Conservation (phyloP, 2,113 vertebrate genomes). For the Aramus guarauna region DNA sequence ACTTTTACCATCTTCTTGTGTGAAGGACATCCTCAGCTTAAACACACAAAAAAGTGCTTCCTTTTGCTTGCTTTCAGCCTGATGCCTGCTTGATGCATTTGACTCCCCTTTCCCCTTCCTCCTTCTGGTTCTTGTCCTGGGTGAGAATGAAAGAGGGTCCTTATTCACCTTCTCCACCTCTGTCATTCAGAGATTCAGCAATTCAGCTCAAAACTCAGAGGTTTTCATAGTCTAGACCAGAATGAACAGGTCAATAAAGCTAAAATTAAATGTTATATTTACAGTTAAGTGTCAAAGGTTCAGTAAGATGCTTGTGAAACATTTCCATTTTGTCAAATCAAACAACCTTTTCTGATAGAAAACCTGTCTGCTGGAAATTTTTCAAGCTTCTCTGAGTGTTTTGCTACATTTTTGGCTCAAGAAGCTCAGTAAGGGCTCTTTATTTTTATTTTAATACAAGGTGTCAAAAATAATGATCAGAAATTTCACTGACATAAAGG, state of each 20-base stretch:
- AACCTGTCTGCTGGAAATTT: not conserved
- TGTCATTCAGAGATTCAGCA: not conserved
- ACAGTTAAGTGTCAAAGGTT: not conserved
- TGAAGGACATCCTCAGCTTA: not conserved
- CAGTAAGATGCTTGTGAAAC: not conserved
- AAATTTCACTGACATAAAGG: conserved; percentile 28
- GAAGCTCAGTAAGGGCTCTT: not conserved
- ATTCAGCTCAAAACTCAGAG: not conserved
- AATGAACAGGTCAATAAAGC: not conserved
- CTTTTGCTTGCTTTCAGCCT: not conserved
- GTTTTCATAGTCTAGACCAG: not conserved
- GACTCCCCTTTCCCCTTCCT: not conserved
- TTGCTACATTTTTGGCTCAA: conserved; percentile 24
- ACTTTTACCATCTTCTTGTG: not conserved
- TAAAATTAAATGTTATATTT: not conserved
- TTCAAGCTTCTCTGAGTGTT: not conserved
- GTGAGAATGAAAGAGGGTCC: not conserved
- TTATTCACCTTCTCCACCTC: not conserved
- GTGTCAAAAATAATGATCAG: conserved; percentile 40
- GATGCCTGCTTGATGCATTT: not conserved
- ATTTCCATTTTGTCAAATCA: not conserved
- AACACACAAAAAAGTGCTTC: rapidly evolving
- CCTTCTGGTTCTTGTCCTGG: not conserved
- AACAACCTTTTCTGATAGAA: not conserved
- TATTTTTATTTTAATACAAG: conserved; percentile 31